Conservation (phyloP, 2,113 vertebrate genomes). For the Channa argus region DNA sequence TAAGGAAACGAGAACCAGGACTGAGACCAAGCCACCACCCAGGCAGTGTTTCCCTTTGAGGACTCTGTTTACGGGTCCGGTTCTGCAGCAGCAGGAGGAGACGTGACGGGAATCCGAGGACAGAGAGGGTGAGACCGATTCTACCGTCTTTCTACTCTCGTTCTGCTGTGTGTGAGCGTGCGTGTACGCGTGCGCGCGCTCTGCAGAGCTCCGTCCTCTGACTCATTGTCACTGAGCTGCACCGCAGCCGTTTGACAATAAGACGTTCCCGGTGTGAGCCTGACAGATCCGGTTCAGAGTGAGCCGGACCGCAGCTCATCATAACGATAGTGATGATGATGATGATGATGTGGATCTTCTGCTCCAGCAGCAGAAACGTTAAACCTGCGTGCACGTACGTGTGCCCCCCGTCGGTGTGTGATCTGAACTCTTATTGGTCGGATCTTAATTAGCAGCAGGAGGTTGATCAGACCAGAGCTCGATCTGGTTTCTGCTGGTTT, state of each 20-base stretch:
- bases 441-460: conserved; percentile 15
- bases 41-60: background rate
- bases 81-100: conserved; percentile 37
- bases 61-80: background rate
- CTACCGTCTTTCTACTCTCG: too few relatives aligned
- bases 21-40: background rate
- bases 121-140: conserved; percentile 42
- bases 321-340: background rate
- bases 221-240: conserved; percentile 10
- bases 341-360: background rate
- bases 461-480: background rate
- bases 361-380: background rate
- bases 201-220: conserved; percentile 8
- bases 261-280: background rate
- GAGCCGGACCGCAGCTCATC: background rate
- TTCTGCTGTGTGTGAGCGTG: background rate
- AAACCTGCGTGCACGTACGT: background rate
- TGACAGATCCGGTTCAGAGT: background rate
- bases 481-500: too few relatives aligned
- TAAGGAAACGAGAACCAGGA: background rate
- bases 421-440: conserved; percentile 32
- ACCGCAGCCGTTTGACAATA: background rate
- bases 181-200: background rate
- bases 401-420: background rate
- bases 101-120: conserved; percentile 41